Conservation (phyloP, 2,113 vertebrate species). For the Calidris pygmaea region DNA sequence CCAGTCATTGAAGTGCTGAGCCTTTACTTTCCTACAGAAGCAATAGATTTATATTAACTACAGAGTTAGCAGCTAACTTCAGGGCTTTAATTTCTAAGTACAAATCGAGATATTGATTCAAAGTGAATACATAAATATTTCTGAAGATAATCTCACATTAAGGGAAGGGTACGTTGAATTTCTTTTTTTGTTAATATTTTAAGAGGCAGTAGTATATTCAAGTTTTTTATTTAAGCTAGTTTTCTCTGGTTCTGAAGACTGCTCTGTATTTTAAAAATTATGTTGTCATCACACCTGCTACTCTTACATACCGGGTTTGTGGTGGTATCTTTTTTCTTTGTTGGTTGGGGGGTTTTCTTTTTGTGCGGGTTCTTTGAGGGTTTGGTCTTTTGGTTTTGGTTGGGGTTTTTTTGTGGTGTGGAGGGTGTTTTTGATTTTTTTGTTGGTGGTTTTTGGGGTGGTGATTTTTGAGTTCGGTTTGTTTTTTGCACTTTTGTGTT, state of each 20-base stretch:
- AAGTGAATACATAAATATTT: constrained; percentile 51
- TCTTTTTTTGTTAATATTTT: not conserved
- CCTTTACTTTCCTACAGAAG: constrained; percentile 8
- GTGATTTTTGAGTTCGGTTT: not conserved
- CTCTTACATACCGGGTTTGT: not conserved
- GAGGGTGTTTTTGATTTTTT: not conserved
- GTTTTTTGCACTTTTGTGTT: not conserved
- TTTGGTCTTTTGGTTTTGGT: not conserved
- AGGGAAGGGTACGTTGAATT: not conserved
- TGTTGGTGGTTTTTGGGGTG: not conserved
- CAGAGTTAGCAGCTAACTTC: constrained; percentile 19
- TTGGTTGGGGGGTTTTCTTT: not conserved
- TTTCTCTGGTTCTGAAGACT: not conserved
- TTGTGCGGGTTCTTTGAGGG: not conserved
- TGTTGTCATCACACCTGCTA: accelerated
- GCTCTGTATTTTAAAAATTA: not conserved
- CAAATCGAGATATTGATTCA: constrained; percentile 36
- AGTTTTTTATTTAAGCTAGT: not conserved
- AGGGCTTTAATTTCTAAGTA: constrained; percentile 48
- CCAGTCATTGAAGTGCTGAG: constrained; percentile 41
- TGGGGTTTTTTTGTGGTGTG: not conserved
- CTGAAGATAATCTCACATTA: not conserved
- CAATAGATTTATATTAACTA: constrained; percentile 59
- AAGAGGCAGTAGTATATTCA: not conserved
- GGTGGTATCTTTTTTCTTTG: no score